These are phyloP conservation scores for Borostomias antarcticus DNA, from an alignment of 2,797 vertebrate species.

Conservation along the genomic window DNA sequence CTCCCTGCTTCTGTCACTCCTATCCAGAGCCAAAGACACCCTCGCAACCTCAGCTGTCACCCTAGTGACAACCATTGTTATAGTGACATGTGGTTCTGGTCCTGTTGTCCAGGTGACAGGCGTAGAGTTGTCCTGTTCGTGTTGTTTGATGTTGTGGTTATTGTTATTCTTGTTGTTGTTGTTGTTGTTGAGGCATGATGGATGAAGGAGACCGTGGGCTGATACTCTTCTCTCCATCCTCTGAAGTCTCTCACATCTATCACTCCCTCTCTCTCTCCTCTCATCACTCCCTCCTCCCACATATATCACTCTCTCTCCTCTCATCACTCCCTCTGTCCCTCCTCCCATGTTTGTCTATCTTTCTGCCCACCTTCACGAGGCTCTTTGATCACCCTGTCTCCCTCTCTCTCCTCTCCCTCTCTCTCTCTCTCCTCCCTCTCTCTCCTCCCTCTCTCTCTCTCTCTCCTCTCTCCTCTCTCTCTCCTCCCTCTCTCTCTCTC, in stretches of 20 bases:
- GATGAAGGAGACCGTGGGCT: background rate
- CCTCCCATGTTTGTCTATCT: too few relatives aligned
- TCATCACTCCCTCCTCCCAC: background rate
- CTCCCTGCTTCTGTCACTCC: background rate
- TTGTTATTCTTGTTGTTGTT: background rate
- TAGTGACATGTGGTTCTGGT: slow-evolving; percentile 7
- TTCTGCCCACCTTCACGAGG: background rate
- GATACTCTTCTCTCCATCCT: background rate
- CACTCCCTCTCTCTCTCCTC: background rate
- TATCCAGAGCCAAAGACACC: background rate
- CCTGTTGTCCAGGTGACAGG: slow-evolving; percentile 10
- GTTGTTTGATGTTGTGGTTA: background rate
- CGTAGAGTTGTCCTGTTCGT: too few relatives aligned
- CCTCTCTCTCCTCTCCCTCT: slow-evolving; percentile 9
- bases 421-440: background rate
- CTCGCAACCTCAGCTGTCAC: background rate
- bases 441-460: slow-evolving; percentile 15
- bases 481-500: too few relatives aligned
- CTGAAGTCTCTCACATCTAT: background rate
- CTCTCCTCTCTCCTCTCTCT: too few relatives aligned
- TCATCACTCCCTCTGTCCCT: background rate
- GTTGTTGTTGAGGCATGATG: background rate
- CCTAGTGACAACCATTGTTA: background rate
- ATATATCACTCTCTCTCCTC: background rate
- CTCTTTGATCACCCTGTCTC: slow-evolving; percentile 10